A percentile compares a stretch with the other conserved stretches of the same genome.
Conservation (phyloP, 1,140 invertebrate species). For the Plodia interpunctella region DNA sequence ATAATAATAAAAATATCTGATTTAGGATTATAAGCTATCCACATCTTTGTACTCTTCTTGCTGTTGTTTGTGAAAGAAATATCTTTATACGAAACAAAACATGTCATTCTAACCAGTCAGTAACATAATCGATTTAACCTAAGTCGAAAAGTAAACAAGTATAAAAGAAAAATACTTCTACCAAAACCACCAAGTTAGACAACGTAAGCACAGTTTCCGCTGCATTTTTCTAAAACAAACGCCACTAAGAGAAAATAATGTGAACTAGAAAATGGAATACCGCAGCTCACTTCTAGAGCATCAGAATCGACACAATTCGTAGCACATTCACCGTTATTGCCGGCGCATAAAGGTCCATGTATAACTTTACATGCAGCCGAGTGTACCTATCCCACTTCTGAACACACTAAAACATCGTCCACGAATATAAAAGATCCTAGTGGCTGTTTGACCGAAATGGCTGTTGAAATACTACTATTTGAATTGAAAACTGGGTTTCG, state of each 20-base stretch:
- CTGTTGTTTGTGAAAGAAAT: no score
- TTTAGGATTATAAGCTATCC: no score
- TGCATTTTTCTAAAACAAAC: not conserved
- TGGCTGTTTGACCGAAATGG: not conserved
- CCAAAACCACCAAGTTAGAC: not conserved
- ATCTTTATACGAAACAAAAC: no score
- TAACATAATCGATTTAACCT: no score
- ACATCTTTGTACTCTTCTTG: no score
- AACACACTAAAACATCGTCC: not conserved
- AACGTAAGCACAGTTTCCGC: not conserved
- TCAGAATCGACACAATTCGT: not conserved
- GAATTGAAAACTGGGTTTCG: not conserved
- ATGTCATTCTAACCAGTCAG: no score
- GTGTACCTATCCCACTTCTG: not conserved
- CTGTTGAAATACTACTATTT: constrained; percentile 1
- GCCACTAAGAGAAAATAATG: not conserved
- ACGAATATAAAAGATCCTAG: not conserved
- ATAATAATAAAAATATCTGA: no score
- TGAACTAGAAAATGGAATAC: not conserved
- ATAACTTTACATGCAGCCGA: no score
- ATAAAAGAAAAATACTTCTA: not conserved
- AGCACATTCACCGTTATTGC: no score
- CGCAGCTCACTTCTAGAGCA: no score
- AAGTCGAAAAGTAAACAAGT: no score
- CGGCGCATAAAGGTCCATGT: no score